Conservation (phyloP, 1,140 invertebrate genomes). For the Lepidurus arcticus region DNA sequence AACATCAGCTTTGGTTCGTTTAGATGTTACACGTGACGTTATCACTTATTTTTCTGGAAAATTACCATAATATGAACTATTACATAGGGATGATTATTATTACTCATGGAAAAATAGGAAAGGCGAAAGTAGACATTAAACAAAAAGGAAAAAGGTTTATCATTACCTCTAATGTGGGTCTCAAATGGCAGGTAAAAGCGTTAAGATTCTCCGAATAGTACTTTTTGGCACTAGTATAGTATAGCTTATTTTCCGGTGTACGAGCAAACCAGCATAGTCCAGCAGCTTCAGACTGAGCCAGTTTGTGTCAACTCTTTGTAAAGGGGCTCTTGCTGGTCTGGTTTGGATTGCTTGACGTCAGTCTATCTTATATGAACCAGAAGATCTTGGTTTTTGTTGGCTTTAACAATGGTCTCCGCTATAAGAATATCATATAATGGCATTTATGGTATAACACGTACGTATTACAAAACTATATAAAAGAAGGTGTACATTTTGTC, state of each 20-base stretch:
- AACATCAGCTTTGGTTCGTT: neutral
- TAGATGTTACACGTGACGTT: neutral
- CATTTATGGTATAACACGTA: conserved; percentile 7
- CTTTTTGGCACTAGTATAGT: neutral
- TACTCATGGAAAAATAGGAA: no score
- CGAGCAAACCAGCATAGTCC: neutral
- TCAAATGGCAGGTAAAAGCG: neutral
- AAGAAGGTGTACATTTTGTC: neutral
- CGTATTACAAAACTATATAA: neutral
- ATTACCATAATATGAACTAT: no score
- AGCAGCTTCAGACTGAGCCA: neutral
- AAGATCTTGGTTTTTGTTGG: conserved; percentile 5
- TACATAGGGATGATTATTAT: no score
- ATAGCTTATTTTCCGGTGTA: neutral
- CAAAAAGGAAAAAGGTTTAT: no score
- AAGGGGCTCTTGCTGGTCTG: neutral
- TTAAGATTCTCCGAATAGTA: neutral
- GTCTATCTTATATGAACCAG: neutral
- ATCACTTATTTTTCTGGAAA: no score
- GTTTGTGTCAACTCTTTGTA: neutral
- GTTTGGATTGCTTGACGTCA: conserved; percentile 18
- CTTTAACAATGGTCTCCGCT: neutral
- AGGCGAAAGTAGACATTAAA: no score
- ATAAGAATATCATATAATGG: neutral
- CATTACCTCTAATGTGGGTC: no score